A percentile compares a stretch with the other conserved stretches of the same genome.
phyloP scores from a whole-genome alignment of 1,140 invertebrate genomes.

The Drosophila ambigua region DNA sequence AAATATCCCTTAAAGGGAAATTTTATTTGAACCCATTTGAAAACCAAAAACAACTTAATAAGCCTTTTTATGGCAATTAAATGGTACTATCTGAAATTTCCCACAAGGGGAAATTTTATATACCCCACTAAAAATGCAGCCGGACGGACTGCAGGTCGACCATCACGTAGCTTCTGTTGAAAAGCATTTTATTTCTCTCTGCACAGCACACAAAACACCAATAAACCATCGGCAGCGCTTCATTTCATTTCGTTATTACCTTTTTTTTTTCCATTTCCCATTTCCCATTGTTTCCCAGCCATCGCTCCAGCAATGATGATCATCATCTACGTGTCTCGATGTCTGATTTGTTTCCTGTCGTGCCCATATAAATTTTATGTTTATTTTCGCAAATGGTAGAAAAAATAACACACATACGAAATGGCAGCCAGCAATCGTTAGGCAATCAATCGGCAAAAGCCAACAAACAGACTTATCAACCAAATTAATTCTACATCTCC shows the following conservation, averaged over 20 bases:
- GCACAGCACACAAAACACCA: slow-evolving; percentile 34
- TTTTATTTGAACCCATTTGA: neutral
- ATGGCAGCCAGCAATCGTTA: slow-evolving; percentile 48
- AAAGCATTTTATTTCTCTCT: slow-evolving; percentile 40
- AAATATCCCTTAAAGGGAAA: slow-evolving; percentile 10
- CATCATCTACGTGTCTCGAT: slow-evolving; percentile 31
- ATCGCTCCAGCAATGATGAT: slow-evolving; percentile 39
- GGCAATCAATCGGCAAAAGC: slow-evolving; percentile 64
- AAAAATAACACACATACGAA: slow-evolving; percentile 23
- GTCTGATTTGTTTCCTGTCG: slow-evolving; percentile 83
- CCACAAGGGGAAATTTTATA: slow-evolving; percentile 26
- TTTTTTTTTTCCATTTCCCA: slow-evolving; percentile 41
- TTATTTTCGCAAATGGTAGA: slow-evolving; percentile 50
- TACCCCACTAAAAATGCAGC: no score
- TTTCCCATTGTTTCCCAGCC: slow-evolving; percentile 33
- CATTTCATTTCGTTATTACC: slow-evolving; percentile 45
- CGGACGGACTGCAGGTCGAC: neutral
- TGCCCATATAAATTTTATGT: slow-evolving; percentile 74
- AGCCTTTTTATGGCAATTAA: neutral
- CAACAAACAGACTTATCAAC: slow-evolving; percentile 57
- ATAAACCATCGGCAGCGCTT: slow-evolving; percentile 52
- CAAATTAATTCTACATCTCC: slow-evolving; percentile 79
- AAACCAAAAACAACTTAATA: neutral
- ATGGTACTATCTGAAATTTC: slow-evolving; percentile 8
- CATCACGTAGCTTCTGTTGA: slow-evolving; percentile 45